phyloP scores from a whole-genome alignment of 2,888 invertebrate genomes.

The Chloroclysta siterata region DNA sequence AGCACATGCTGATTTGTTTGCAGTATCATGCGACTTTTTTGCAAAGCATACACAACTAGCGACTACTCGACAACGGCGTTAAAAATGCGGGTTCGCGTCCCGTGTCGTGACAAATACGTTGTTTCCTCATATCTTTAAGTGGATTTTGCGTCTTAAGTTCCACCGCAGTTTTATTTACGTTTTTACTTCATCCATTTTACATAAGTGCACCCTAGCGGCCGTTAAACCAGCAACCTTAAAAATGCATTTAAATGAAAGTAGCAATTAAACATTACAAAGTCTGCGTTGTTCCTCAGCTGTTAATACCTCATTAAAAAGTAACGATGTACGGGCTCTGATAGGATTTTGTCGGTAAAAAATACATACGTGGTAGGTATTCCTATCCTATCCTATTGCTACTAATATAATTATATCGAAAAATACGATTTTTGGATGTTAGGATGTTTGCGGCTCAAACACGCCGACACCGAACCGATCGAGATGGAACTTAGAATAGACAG shows the following conservation, averaged over 20 bases:
- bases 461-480: too few species aligned
- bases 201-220: slow-evolving; percentile 32
- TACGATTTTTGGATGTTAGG: too few species aligned
- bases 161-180: slow-evolving; percentile 5
- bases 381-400: too few species aligned
- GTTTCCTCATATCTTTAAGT: neutral
- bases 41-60: too few species aligned
- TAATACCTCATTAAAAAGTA: slow-evolving; percentile 39
- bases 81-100: neutral
- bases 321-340: slow-evolving; percentile 15
- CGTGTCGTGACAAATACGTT: neutral
- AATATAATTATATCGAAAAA: too few species aligned
- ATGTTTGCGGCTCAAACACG: too few species aligned
- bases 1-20: neutral
- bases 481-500: too few species aligned
- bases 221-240: slow-evolving; percentile 48
- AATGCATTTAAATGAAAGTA: slow-evolving; percentile 43
- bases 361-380: neutral
- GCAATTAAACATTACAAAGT: slow-evolving; percentile 52
- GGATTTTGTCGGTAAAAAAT: neutral
- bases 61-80: neutral
- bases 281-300: slow-evolving; percentile 34
- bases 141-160: neutral
- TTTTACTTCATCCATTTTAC: slow-evolving; percentile 19
- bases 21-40: too few species aligned